phyloP scores from a whole-genome alignment of 2,797 vertebrate species.

The Megaceryle alcyon region DNA sequence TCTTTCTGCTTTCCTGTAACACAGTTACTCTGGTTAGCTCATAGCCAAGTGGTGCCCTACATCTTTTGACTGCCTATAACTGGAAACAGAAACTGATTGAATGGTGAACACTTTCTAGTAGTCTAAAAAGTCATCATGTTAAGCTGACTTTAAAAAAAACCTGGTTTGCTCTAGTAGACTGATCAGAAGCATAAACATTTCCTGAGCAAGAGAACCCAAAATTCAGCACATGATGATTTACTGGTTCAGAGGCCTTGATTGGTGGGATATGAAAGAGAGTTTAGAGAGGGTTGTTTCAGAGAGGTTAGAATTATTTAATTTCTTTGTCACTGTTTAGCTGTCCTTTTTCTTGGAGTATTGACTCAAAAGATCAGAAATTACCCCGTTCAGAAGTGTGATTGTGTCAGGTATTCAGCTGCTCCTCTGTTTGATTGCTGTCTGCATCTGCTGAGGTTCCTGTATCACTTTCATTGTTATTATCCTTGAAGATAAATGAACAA shows the following conservation, averaged over 20 bases:
- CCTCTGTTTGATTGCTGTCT: not conserved
- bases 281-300: not conserved
- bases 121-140: not conserved
- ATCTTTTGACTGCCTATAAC: not conserved
- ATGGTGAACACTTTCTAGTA: not conserved
- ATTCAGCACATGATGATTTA: not conserved
- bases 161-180: not conserved
- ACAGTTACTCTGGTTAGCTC: not conserved
- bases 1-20: not conserved
- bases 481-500: not conserved
- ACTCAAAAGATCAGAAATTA: slow-evolving; percentile 13
- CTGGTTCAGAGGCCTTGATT: not conserved
- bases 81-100: not conserved
- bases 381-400: not conserved
- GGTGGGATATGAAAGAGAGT: not conserved
- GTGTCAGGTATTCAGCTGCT: not conserved
- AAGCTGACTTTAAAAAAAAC: not conserved
- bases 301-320: not conserved
- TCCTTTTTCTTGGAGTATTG: not conserved
- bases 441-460: not conserved
- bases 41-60: not conserved
- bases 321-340: not conserved
- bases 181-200: not conserved
- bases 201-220: not conserved
- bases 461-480: not conserved